Evolutionary conservation across 2,113 vertebrate genomes (phyloP).

Genomic region (Zosterops hypoxanthus): DNA sequence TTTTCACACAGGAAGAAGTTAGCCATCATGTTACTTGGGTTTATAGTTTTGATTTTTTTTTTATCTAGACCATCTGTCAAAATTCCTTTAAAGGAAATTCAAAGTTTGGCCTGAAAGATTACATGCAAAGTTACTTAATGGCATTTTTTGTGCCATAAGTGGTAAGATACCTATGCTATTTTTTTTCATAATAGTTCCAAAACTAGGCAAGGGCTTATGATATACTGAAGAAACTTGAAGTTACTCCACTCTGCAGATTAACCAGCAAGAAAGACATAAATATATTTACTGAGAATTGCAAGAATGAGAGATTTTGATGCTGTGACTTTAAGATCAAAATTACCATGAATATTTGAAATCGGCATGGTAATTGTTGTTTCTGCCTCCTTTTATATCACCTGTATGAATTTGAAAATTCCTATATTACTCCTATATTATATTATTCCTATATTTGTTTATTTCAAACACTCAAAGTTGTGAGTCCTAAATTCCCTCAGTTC

Average conservation of each 20-base stretch:
- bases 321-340: not conserved
- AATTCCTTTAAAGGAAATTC: not conserved
- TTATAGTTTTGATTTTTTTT: not conserved
- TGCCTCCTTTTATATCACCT: not conserved
- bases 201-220: not conserved
- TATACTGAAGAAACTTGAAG: not conserved
- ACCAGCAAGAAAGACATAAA: not conserved
- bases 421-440: not conserved
- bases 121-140: not conserved
- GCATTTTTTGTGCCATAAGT: not conserved
- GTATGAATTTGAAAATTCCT: not conserved
- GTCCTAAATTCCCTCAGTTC: not conserved
- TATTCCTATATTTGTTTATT: not conserved
- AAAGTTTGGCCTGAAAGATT: not conserved
- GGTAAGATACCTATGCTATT: not conserved
- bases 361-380: not conserved
- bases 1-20: not conserved
- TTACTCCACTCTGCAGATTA: not conserved
- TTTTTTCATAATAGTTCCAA: not conserved
- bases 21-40: not conserved
- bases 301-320: not conserved
- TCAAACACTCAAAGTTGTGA: not conserved
- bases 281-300: not conserved
- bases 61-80: not conserved
- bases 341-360: not conserved